Evolutionary conservation across 2,888 invertebrate genomes (phyloP), one percentile per base, ranked within the genome.

Genomic region (Capitulum mitella): DNA sequence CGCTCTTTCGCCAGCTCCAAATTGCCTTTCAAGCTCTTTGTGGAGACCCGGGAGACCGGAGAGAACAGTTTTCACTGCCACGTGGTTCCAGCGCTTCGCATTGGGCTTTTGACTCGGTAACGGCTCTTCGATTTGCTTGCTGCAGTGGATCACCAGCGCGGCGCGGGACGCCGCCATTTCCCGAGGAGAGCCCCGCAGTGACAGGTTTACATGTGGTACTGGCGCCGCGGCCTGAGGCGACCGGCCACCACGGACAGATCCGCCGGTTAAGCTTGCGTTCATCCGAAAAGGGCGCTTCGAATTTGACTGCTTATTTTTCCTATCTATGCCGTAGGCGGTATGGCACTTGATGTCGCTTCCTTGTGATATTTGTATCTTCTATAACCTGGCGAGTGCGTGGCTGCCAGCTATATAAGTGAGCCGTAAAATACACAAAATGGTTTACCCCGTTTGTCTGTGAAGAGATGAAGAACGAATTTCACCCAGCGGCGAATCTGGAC

Each of bases 301-400:
- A 19, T 64, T 61, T 34, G 19, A 19, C 34, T 19, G 64, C 64
- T 34, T 29, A 19, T 64, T 64, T 64, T 64, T 32, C 29, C 32
- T 64, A 29, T 64, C 34, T 64, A 29, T 64, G 34, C 29, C 6
- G 34, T 64, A 34, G 34, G 16, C 34, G 19, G 19, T 64, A 64
- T 32, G 64, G 29, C 64, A 70, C 40, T 70, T 26, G 26, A 40
- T 70, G 70, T 70, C 70, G 70, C 70, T 40, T 37, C 40, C 70
- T 70, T 37, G 70, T 70, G 70, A 70, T 70, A 70, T 40, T 70
- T 70, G 70, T 70, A 70, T 37, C 70, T 70, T 70, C 40, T 70
- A 22, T 19, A 70, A 37, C 6, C 12, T 19, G 37, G 40, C 29
- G 26, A 8, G 40, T 37, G 70, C 40, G 64, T 64, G 64, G 34